These are phyloP conservation scores for Protomyctophum bolini DNA, from an alignment of 2,113 vertebrate species.

Conservation along the genomic window DNA sequence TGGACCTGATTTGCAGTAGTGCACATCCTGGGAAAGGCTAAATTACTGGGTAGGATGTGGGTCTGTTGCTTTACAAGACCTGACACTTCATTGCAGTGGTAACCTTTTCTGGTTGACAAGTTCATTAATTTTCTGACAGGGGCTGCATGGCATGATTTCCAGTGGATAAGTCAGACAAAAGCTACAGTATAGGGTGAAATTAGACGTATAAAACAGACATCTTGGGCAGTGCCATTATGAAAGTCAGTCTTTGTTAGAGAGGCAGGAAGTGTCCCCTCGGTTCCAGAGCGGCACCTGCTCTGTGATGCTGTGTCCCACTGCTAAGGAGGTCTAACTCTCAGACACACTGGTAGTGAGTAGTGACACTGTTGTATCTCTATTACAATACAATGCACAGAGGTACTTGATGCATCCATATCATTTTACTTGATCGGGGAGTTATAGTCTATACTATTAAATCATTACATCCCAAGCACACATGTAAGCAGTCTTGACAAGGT, in stretches of 20 bases:
- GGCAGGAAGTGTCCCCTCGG: conserved; percentile 43
- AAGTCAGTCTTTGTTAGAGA: conserved; percentile 56
- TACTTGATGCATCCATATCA: conserved; percentile 11
- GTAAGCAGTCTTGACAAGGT: no score
- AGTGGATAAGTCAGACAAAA: conserved; percentile 58
- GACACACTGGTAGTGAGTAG: conserved; percentile 60
- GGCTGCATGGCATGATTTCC: conserved; percentile 58
- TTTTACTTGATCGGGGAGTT: conserved; percentile 7
- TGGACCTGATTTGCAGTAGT: conserved; percentile 67
- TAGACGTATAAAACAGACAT: conserved; percentile 49
- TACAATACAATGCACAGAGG: conserved; percentile 38
- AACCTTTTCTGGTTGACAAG: conserved; percentile 68
- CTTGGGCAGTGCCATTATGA: conserved; percentile 39
- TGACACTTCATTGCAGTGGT: conserved; percentile 56
- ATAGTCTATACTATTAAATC: not conserved
- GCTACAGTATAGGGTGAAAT: conserved; percentile 38
- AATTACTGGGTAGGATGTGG: conserved; percentile 53
- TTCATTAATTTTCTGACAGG: conserved; percentile 66
- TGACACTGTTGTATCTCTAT: conserved; percentile 33
- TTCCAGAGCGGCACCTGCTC: conserved; percentile 60
- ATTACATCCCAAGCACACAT: conserved; percentile 19
- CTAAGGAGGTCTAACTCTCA: conserved; percentile 44
- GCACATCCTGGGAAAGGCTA: conserved; percentile 38
- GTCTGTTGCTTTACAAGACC: conserved; percentile 52
- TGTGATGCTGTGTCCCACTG: conserved; percentile 43